Evolutionary conservation across 2,113 vertebrate genomes (phyloP), one percentile per base, ranked within the genome.

Genomic region (Leucopsar rothschildi): DNA sequence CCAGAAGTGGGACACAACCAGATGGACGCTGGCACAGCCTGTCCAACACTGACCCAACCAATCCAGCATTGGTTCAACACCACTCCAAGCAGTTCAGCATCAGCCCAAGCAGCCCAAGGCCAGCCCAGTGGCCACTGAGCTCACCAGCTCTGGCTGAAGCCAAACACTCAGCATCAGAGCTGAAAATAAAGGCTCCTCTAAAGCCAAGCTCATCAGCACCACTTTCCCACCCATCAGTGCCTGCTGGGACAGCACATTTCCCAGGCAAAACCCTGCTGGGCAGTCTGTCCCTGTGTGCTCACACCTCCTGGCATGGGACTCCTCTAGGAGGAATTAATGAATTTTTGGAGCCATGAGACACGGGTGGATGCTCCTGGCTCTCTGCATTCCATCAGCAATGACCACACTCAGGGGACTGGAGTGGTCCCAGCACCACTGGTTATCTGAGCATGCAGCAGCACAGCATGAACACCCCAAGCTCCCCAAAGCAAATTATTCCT

Each of bases 251-350:
- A 69, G 45, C 45, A 47, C 2, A 1, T 25, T 52, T 52, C 19
- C 29, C 60, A 35, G 27, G 19, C 27, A 59, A 63, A 68, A 2
- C 13, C 19, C 63, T 65, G 33, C n/a, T 2, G 4, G 42, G 59
- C n/a, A 68, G 39, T 25, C 18, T 10, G 3, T 13, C 37, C 31
- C 56, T 39, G 11, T 0, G 0, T 59, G 50, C 28, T 4, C 2
- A 44, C 25, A 57, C 8, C 56, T 75, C 39, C 47, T 27, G 56
- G 61, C 44, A 35, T 1, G 0, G 39, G 21, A 24, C 14, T 44
- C 21, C 21, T 27, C 44, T 6, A 1, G 49, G 44, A 71, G 1
- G 40, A 35, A 59, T n/a, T 39, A 3, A 14, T 0, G 0, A 6
- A 12, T 35, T 76, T n/a, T 68, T 64, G 53, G 61, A 69, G 56